Evolutionary conservation across 2,113 vertebrate genomes (phyloP), one percentile per base, ranked within the genome.

Genomic region (Ptilorrhoa leucosticta): DNA sequence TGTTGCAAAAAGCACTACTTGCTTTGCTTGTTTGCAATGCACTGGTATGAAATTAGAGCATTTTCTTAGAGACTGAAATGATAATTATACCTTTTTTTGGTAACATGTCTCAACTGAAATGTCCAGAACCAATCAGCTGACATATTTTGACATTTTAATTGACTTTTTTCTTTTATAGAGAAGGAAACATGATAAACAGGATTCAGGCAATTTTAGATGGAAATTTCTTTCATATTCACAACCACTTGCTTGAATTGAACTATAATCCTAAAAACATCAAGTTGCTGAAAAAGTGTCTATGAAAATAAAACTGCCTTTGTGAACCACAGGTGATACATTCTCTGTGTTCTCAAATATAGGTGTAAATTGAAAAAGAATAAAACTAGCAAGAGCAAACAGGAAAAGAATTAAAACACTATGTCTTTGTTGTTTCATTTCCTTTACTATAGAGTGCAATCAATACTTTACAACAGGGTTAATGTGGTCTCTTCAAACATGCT

Each of bases 391-490:
- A 98, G 95, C 94, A 97, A 97, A 97, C 79, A 97, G 95, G 91
- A 83, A 94, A 96, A 97, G 97, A 97, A 98, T 98, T 97, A 97
- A 98, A 98, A 97, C 94, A 95, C 86, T 94, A 87, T 96, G 95
- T 95, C 96, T 97, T 97, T 97, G 96, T 97, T 97, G 96, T 97
- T 98, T 97, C 97, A 96, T 98, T 98, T 98, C 94, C 98, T 97
- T 97, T 97, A 95, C 96, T 93, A 96, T 40, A n/a, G 96, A 97
- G 93, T 93, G 83, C 96, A 98, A 98, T 98, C 98, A 98, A 98
- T 98, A 97, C 97, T 97, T 97, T 98, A 98, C 97, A 98, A 97
- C 97, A 96, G 97, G 98, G 98, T 98, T 98, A 98, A 98, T 98
- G 96, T 58, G 91, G 96, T 97, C 96, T 97, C 96, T 98, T 98